phyloP scores from a whole-genome alignment of 1,140 invertebrate species.

The Trichoplusia ni region DNA sequence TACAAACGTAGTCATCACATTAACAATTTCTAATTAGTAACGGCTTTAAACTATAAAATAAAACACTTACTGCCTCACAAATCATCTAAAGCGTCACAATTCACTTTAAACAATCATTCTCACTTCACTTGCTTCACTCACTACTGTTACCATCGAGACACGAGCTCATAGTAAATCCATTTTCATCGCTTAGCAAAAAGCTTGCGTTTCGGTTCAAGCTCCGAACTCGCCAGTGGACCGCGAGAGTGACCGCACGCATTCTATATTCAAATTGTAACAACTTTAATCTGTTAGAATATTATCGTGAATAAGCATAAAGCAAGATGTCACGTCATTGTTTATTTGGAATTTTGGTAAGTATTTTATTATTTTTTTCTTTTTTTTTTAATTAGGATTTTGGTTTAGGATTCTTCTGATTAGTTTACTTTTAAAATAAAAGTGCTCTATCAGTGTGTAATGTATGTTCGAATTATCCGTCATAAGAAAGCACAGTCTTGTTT shows the following conservation, averaged over 20 bases:
- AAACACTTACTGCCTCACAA: too few relatives aligned
- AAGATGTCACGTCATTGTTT: conserved; percentile 42
- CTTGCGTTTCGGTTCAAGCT: conserved; percentile 43
- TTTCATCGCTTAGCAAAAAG: conserved; percentile 49
- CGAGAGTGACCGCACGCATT: conserved; percentile 40
- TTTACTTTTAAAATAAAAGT: too few relatives aligned
- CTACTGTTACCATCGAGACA: conserved; percentile 33
- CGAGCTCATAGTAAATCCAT: conserved; percentile 34
- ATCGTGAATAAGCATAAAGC: not conserved
- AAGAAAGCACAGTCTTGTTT: too few relatives aligned
- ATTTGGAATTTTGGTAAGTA: conserved; percentile 44
- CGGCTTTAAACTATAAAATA: too few relatives aligned
- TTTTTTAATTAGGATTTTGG: not conserved
- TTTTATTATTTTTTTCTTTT: not conserved
- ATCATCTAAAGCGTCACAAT: too few relatives aligned
- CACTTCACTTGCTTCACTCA: too few relatives aligned
- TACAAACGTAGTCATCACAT: too few relatives aligned
- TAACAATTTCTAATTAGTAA: too few relatives aligned
- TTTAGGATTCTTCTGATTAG: not conserved
- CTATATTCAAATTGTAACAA: conserved; percentile 13
- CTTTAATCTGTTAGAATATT: conserved; percentile 10
- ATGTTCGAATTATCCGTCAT: too few relatives aligned
- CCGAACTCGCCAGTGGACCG: conserved; percentile 43
- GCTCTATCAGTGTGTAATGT: too few relatives aligned
- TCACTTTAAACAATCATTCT: too few relatives aligned